A percentile compares a stretch with the other conserved stretches of the same genome.
phyloP scores from a whole-genome alignment of 2,797 vertebrate species.

The Petrocephalus sullivani region DNA sequence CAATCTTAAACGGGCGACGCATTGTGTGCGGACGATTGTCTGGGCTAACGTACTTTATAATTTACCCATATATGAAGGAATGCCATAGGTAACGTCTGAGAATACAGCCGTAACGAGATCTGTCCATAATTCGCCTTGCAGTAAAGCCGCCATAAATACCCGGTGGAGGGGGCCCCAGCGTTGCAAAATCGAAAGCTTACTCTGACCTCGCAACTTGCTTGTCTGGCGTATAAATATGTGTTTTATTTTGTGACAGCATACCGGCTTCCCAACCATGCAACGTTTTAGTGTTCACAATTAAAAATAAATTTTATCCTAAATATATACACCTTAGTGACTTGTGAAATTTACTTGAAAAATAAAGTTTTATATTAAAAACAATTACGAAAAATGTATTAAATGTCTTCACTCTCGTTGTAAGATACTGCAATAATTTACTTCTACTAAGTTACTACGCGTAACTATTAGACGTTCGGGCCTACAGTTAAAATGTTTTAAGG shows the following conservation, averaged over 20 bases:
- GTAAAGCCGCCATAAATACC: not conserved
- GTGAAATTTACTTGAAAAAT: not conserved
- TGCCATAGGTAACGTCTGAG: not conserved
- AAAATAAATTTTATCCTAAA: not conserved
- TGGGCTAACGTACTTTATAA: not conserved
- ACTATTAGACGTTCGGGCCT: not conserved
- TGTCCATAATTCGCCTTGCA: not conserved
- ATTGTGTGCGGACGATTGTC: not conserved
- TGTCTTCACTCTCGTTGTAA: not conserved
- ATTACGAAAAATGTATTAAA: not conserved
- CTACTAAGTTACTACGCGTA: not conserved
- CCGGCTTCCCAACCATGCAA: not conserved
- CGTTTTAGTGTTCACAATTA: not conserved
- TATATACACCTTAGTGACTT: not conserved
- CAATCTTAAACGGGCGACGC: constrained; percentile 42
- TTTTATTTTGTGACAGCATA: constrained; percentile 5
- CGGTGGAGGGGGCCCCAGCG: not conserved
- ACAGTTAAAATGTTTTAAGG: too few species aligned
- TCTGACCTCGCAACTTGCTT: not conserved
- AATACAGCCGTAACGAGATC: not conserved
- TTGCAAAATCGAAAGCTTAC: not conserved
- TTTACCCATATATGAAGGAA: not conserved
- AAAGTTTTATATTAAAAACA: not conserved
- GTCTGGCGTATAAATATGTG: not conserved
- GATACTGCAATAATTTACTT: not conserved